Conservation (phyloP, 2,888 invertebrate genomes). For the Orchesella flavescens region DNA sequence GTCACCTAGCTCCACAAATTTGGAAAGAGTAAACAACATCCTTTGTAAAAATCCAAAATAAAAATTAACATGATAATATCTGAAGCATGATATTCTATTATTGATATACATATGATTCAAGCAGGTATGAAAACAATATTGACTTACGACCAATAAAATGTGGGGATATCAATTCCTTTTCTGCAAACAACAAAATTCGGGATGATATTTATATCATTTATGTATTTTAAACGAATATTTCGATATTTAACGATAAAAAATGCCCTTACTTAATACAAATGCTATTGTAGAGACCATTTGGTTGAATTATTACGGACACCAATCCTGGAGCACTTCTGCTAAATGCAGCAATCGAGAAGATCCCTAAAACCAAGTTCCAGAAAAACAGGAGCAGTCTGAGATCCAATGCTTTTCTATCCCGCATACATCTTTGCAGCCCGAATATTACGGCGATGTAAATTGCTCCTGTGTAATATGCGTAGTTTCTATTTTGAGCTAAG, state of each 20-base stretch:
- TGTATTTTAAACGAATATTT: not conserved
- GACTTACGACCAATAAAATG: conserved; percentile 29
- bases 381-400: conserved; percentile 75
- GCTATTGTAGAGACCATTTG: conserved; percentile 77
- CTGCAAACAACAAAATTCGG: not conserved
- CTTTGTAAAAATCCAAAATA: not conserved
- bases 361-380: conserved; percentile 77
- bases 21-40: conserved; percentile 11
- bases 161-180: conserved; percentile 9
- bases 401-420: conserved; percentile 75
- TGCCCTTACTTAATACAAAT: conserved; percentile 74
- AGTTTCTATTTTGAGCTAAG: conserved; percentile 76
- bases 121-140: too few relatives aligned
- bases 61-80: too few relatives aligned
- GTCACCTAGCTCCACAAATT: conserved; percentile 56
- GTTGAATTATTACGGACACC: conserved; percentile 74
- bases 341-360: conserved; percentile 77
- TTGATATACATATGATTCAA: too few relatives aligned
- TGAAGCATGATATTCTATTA: not conserved
- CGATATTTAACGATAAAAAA: not conserved
- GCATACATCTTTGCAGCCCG: conserved; percentile 76
- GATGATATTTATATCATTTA: too few relatives aligned
- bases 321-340: conserved; percentile 77
- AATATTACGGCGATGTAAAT: conserved; percentile 76
- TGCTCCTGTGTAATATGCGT: conserved; percentile 75